Conservation (phyloP, 2,113 vertebrate genomes). For the Bambusicola thoracicus region DNA sequence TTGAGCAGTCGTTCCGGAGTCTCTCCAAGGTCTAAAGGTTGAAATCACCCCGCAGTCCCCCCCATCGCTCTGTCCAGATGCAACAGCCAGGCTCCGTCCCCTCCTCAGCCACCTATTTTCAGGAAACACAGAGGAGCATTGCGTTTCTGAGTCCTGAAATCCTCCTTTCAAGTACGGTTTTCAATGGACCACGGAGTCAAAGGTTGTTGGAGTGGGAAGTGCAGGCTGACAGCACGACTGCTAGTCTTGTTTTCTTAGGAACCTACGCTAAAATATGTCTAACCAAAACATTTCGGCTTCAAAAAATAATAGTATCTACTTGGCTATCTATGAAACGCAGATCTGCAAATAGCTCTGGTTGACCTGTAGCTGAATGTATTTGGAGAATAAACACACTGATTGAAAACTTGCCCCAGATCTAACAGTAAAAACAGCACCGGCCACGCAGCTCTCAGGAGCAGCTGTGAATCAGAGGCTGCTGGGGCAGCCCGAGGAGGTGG, state of each 20-base stretch:
- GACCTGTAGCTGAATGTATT: slow-evolving; percentile 54
- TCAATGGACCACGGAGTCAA: not conserved
- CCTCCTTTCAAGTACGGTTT: slow-evolving; percentile 8
- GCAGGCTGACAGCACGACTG: not conserved
- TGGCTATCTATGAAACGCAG: slow-evolving; percentile 35
- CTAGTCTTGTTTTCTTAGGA: slow-evolving; percentile 64
- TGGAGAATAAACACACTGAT: slow-evolving; percentile 58
- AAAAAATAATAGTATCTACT: slow-evolving; percentile 50
- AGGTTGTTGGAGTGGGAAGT: slow-evolving; percentile 52
- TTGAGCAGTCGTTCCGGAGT: not conserved
- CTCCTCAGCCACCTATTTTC: not conserved
- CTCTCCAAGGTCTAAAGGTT: not conserved
- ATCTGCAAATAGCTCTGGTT: slow-evolving; percentile 54
- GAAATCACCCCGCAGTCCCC: not conserved
- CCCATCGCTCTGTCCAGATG: not conserved
- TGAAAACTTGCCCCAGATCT: slow-evolving; percentile 51
- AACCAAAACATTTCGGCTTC: slow-evolving; percentile 60
- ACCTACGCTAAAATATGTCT: slow-evolving; percentile 42
- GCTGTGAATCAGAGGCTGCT: not conserved
- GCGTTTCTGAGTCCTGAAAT: slow-evolving; percentile 4
- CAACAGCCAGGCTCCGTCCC: not conserved
- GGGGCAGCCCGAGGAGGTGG: not conserved
- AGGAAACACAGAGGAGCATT: slow-evolving; percentile 11
- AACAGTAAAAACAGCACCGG: not conserved
- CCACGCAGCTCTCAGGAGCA: not conserved